phyloP scores from a whole-genome alignment of 1,140 invertebrate species.

The Lucilia cuprina region DNA sequence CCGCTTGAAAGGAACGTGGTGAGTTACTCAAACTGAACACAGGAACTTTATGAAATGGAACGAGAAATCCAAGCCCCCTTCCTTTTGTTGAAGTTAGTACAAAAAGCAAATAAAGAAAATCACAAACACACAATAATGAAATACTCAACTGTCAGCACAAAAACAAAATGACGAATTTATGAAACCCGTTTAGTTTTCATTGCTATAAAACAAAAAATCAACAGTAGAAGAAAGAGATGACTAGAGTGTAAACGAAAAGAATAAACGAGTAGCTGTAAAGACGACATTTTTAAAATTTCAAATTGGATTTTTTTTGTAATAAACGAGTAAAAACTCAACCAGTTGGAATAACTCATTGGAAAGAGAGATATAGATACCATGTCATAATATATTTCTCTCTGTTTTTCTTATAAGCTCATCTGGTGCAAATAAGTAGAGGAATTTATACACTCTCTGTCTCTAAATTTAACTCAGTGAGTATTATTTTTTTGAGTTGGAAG shows the following conservation, averaged over 20 bases:
- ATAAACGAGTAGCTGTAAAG: not conserved
- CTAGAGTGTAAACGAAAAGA: not conserved
- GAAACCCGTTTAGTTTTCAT: slow-evolving; percentile 31
- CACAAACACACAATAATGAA: not conserved
- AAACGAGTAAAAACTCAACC: not conserved
- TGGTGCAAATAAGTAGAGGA: not conserved
- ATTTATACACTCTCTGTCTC: not conserved
- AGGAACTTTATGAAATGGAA: slow-evolving; percentile 42
- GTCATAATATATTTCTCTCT: not conserved
- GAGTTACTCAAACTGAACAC: slow-evolving; percentile 39
- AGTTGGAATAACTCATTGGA: not conserved
- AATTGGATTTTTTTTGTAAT: not conserved
- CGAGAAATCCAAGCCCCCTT: not conserved
- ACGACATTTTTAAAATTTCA: not conserved
- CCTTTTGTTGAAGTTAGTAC: not conserved
- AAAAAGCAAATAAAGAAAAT: slow-evolving; percentile 43
- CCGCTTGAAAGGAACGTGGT: slow-evolving; percentile 42
- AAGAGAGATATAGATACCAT: not conserved
- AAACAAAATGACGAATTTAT: slow-evolving; percentile 63
- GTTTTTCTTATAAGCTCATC: not conserved
- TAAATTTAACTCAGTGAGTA: not conserved
- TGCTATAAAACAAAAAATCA: not conserved
- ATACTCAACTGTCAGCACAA: slow-evolving; percentile 58
- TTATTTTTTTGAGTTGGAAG: not conserved
- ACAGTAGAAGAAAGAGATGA: not conserved